These are phyloP conservation scores for Sarcoramphus papa DNA, from an alignment of 2,797 vertebrate genomes.

Conservation along the genomic window DNA sequence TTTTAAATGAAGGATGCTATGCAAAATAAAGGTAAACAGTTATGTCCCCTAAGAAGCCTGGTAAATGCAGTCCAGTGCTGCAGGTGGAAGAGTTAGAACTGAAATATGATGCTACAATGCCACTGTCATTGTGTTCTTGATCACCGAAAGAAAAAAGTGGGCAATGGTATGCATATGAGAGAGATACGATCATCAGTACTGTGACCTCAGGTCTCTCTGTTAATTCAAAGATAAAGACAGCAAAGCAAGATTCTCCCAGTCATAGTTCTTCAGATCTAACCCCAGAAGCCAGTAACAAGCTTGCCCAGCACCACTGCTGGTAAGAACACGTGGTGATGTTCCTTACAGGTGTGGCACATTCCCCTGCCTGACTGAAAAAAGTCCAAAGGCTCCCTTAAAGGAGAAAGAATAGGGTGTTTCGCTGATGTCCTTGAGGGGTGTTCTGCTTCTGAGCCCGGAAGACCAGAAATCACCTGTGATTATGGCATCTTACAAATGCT, in stretches of 20 bases:
- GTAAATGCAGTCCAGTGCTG: not conserved
- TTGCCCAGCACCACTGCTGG: not conserved
- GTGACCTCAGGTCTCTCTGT: not conserved
- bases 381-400: not conserved
- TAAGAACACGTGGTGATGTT: not conserved
- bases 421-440: not conserved
- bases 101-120: too few species aligned
- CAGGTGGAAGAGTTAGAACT: not conserved
- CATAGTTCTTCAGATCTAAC: not conserved
- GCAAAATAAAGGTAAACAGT: not conserved
- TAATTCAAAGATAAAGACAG: not conserved
- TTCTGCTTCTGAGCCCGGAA: not conserved
- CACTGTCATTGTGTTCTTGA: too few species aligned
- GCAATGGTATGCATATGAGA: not conserved
- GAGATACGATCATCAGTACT: accelerated
- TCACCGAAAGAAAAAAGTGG: too few species aligned
- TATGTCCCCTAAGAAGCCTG: not conserved
- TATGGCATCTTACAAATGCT: not conserved
- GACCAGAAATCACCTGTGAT: not conserved
- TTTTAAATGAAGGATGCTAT: not conserved
- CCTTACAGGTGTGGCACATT: not conserved
- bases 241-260: not conserved
- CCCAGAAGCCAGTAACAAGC: not conserved
- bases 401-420: not conserved
- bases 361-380: not conserved